Evolutionary conservation across 2,113 vertebrate genomes (phyloP).

Genomic region (Campylorhamphus procurvoides): DNA sequence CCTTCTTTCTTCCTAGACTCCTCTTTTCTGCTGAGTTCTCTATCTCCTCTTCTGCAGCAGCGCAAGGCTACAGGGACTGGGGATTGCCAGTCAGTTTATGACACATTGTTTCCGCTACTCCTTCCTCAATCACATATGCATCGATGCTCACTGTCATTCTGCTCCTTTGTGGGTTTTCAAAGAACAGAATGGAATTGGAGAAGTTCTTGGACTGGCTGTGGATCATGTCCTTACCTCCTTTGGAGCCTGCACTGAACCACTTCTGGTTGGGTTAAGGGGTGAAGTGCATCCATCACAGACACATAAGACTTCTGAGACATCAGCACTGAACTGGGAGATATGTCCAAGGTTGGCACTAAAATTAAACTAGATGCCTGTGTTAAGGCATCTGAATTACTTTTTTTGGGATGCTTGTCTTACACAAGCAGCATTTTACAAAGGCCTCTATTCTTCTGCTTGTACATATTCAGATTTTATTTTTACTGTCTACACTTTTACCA

Average conservation of each 20-base stretch:
- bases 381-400: neutral
- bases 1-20: neutral
- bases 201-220: neutral
- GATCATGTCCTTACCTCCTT: neutral
- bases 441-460: neutral
- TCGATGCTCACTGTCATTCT: neutral
- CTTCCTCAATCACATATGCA: neutral
- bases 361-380: neutral
- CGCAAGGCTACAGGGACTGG: too few species aligned
- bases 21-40: accelerated
- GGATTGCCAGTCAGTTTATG: neutral
- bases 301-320: neutral
- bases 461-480: neutral
- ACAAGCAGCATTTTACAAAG: neutral
- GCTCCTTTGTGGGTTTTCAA: neutral
- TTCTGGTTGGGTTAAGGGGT: neutral
- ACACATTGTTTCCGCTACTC: neutral
- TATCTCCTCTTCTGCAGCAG: neutral
- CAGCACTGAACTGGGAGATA: neutral
- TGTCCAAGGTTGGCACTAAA: neutral
- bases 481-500: neutral
- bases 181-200: too few species aligned
- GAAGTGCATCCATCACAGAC: neutral
- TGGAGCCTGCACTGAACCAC: neutral
- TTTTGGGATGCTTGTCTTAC: neutral